Evolutionary conservation across 2,113 vertebrate species (phyloP).

Genomic region (Lagopus leucura): DNA sequence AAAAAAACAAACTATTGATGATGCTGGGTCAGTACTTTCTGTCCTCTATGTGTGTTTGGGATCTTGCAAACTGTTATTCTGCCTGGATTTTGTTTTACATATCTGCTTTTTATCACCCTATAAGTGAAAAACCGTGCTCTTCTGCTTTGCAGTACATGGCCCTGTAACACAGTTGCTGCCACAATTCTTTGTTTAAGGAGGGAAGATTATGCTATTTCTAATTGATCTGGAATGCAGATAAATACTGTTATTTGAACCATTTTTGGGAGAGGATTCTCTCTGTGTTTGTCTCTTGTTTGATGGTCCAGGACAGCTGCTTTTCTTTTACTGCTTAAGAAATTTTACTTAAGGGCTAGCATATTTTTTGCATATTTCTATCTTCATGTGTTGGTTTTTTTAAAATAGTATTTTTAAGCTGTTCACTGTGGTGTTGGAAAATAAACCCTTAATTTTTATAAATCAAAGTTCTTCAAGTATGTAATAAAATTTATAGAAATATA

Average conservation of each 20-base stretch:
- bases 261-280: background rate
- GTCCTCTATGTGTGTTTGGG: background rate
- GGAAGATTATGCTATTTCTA: background rate
- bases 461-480: background rate
- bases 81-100: background rate
- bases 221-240: background rate
- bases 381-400: background rate
- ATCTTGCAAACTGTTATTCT: background rate
- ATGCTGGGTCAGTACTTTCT: background rate
- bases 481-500: background rate
- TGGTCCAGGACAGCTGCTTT: background rate
- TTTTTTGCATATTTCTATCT: background rate
- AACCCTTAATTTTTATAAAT: background rate
- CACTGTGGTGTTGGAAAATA: background rate
- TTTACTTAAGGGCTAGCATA: background rate
- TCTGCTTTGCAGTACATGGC: slow-evolving; percentile 33
- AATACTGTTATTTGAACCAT: background rate
- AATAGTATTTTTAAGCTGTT: background rate
- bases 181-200: background rate
- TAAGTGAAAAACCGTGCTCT: background rate
- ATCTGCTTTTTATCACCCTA: background rate
- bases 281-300: background rate
- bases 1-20: background rate
- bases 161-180: background rate
- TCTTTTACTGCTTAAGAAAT: background rate